A percentile compares a stretch with the other conserved stretches of the same genome.
Evolutionary conservation across 2,797 vertebrate genomes (phyloP).

Genomic region (Numenius phaeopus): DNA sequence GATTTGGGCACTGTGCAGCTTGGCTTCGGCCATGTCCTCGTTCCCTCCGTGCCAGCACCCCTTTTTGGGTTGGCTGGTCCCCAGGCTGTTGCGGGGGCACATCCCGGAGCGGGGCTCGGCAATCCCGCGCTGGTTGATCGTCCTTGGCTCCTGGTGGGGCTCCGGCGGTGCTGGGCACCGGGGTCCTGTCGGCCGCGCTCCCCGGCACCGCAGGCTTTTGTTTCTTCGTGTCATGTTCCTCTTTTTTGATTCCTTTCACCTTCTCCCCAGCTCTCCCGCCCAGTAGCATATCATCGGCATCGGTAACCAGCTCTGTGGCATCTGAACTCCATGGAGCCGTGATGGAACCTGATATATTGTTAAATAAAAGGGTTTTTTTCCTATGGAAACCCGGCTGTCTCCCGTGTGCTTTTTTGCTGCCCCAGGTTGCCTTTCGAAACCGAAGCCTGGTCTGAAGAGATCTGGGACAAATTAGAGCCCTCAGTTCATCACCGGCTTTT

Average conservation of each 20-base stretch:
- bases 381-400: constrained; percentile 72
- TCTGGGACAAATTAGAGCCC: not conserved
- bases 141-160: not conserved
- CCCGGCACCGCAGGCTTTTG: not conserved
- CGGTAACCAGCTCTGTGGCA: constrained; percentile 68
- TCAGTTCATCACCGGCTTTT: accelerated
- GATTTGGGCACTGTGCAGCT: not conserved
- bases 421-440: not conserved
- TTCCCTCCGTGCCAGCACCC: not conserved
- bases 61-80: not conserved
- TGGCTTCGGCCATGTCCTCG: not conserved
- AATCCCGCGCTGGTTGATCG: not conserved
- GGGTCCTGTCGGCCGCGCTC: not conserved
- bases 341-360: constrained; percentile 83
- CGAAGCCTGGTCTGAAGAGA: not conserved
- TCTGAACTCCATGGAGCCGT: constrained; percentile 76
- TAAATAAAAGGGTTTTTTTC: constrained; percentile 82
- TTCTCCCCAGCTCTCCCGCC: constrained; percentile 59
- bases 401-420: constrained; percentile 27
- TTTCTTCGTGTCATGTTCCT: constrained; percentile 59
- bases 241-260: constrained; percentile 41
- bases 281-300: constrained; percentile 72
- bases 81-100: not conserved
- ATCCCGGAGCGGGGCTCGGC: not conserved
- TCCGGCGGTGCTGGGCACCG: not conserved